These are phyloP conservation scores for Drosophila neotestacea DNA, from an alignment of 2,888 invertebrate genomes.

Conservation along the genomic window DNA sequence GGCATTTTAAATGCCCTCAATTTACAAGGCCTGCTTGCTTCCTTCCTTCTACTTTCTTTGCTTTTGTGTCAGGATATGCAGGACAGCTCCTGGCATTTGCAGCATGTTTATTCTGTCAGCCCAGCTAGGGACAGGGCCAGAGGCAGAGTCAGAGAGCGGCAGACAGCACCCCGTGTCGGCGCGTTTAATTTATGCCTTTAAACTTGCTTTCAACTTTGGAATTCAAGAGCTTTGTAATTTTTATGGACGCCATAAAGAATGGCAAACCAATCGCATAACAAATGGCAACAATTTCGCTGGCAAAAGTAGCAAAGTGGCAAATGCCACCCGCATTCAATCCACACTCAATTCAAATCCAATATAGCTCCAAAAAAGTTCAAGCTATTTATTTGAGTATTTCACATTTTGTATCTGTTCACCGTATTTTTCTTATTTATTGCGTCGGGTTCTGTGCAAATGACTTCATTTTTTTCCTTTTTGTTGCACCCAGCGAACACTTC, in stretches of 20 bases:
- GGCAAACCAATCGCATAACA: conserved; percentile 73
- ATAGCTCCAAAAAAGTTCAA: conserved; percentile 61
- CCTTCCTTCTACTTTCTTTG: conserved; percentile 22
- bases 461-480: conserved; percentile 52
- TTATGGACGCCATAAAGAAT: conserved; percentile 62
- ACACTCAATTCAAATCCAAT: conserved; percentile 69
- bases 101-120: conserved; percentile 66
- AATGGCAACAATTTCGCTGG: conserved; percentile 74
- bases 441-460: conserved; percentile 54
- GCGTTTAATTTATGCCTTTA: conserved; percentile 70
- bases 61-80: conserved; percentile 34
- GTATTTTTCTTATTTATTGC: conserved; percentile 76
- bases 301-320: conserved; percentile 49
- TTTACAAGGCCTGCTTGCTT: conserved; percentile 30
- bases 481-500: neutral
- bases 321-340: conserved; percentile 40
- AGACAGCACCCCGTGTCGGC: neutral
- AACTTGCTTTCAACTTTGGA: conserved; percentile 58
- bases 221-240: conserved; percentile 58
- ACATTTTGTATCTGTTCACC: conserved; percentile 75
- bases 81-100: conserved; percentile 63
- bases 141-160: conserved; percentile 1
- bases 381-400: conserved; percentile 77
- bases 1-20: conserved; percentile 73
- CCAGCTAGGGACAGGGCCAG: neutral